phyloP scores from a whole-genome alignment of 1,140 invertebrate genomes.

The Drosophila asahinai region DNA sequence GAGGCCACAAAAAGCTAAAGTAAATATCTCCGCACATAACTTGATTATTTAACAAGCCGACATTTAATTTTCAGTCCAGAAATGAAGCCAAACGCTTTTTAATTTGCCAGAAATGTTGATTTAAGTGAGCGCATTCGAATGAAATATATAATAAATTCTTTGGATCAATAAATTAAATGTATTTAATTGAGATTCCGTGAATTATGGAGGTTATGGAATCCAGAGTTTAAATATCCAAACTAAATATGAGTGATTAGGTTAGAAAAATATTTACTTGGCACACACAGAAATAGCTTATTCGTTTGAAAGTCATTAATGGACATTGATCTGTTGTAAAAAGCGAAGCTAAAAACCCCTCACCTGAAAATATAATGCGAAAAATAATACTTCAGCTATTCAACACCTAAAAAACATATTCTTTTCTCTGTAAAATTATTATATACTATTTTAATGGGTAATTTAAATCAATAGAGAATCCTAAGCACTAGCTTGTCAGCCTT shows the following conservation, averaged over 20 bases:
- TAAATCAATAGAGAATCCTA: no score
- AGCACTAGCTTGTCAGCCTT: background rate
- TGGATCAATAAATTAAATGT: background rate
- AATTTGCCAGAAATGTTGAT: background rate
- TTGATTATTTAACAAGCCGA: slow-evolving; percentile 30
- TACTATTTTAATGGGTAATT: no score
- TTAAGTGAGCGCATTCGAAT: slow-evolving; percentile 10
- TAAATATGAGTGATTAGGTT: background rate
- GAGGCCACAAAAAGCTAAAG: slow-evolving; percentile 41
- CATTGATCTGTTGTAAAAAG: background rate
- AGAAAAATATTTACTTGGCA: background rate
- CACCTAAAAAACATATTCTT: no score
- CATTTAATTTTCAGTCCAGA: slow-evolving; percentile 25
- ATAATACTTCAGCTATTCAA: no score
- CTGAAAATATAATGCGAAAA: no score
- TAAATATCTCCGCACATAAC: slow-evolving; percentile 45
- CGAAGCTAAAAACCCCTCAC: no score
- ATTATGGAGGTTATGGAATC: background rate
- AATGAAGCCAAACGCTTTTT: background rate
- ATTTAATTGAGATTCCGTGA: background rate
- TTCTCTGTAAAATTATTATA: no score
- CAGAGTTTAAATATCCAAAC: background rate
- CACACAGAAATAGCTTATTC: no score
- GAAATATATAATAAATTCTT: background rate
- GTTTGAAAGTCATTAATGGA: background rate